Evolutionary conservation across 2,113 vertebrate genomes (phyloP), one percentile per base, ranked within the genome.

Genomic region (Mus spicilegus): DNA sequence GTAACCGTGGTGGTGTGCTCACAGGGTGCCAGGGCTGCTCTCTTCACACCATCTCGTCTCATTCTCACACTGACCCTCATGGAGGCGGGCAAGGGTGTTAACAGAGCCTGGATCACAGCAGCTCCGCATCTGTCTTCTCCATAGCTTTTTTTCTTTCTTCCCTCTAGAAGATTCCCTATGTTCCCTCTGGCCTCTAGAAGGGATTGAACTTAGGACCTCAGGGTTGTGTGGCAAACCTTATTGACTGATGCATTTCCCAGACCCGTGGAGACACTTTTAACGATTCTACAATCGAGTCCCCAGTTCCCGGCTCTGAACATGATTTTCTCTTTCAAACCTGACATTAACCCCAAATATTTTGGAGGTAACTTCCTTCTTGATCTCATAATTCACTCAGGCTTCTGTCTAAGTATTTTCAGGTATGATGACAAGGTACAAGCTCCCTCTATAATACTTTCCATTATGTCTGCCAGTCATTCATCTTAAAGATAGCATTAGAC

Each of bases 251-350:
- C 61, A 19, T 86, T 63, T 33, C 61, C 14, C 39, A 67, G 42
- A 3, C 63, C 84, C 30, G 33, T 12, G 63, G 17, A 51, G 82
- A 65, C 14, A 14, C 24, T 86, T 49, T 86, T 49, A 30, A 28
- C 30, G 24, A n/a, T 85, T 16, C 20, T 36, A 22, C 3, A 9
- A 9, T 86, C 39, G 19, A 22, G 46, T 33, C 20, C 42, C 39
- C 22, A 2, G 24, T 5, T 28, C 42, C 0, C 0, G 65, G 16
- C 6, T 94, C n/a, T 76, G 49, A n/a, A 14, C 0, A 0, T 46
- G 42, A n/a, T 1, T 49, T 36, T 12, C 51, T 30, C 26, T 39
- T 76, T 26, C 36, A 75, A 80, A 36, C 4, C 78, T 49, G n/a
- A 20, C 54, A 73, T 49, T 13, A 24, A 10, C 4, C 17, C 11